phyloP scores from a whole-genome alignment of 2,888 invertebrate genomes.

The Meliscaeva auricollis region DNA sequence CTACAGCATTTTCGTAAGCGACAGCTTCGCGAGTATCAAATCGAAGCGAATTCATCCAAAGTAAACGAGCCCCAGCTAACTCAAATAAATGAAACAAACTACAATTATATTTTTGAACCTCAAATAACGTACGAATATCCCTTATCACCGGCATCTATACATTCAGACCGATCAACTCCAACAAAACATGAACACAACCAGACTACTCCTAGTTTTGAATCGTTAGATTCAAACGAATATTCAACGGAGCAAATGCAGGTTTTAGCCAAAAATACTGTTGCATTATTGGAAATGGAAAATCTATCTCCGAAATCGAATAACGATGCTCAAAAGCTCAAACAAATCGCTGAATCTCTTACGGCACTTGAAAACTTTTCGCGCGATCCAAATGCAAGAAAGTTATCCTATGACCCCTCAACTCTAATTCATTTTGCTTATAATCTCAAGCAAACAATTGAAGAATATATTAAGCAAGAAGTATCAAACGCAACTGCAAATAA shows the following conservation, averaged over 20 bases:
- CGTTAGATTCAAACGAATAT: background rate
- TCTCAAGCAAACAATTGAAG: constrained; percentile 14
- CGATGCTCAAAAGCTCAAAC: constrained; percentile 9
- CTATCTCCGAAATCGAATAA: background rate
- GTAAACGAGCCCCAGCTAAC: background rate
- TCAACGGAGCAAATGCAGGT: constrained; percentile 21
- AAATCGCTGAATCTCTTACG: constrained; percentile 5
- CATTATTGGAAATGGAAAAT: constrained; percentile 10
- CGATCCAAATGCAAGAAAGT: background rate
- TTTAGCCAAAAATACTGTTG: constrained; percentile 5
- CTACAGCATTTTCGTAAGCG: constrained; percentile 53
- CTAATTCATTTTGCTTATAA: constrained; percentile 1
- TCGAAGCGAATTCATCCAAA: background rate
- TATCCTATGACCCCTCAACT: constrained; percentile 3
- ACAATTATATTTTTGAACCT: background rate
- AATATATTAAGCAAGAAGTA: constrained; percentile 2
- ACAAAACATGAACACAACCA: background rate
- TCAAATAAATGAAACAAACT: background rate
- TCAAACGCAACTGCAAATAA: background rate
- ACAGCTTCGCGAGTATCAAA: constrained; percentile 24
- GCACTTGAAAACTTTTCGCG: constrained; percentile 12
- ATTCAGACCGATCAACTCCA: constrained; percentile 38
- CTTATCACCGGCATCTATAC: constrained; percentile 21
- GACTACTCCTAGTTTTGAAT: background rate
- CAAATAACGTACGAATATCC: constrained; percentile 27